Base-by-base conservation (phyloP, 2,888 invertebrate species). In the Cephus rjabovi region DNA sequence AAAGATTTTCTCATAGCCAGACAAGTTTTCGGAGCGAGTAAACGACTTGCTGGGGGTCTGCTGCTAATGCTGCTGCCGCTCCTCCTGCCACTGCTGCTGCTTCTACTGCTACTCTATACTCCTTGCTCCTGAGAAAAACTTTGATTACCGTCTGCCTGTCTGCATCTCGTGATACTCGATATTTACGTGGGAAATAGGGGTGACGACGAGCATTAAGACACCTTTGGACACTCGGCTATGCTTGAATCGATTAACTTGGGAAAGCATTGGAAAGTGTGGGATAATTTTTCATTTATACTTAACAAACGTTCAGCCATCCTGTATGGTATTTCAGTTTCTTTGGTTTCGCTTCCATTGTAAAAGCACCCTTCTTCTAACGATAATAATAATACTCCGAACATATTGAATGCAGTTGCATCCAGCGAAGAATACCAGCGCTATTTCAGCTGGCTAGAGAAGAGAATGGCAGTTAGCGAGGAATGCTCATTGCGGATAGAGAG, bases 141-240 rank as follows among this genome's bases (percentile, higher is more conserved):
- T 79, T 76, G 76, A 75, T 75, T 79, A 81, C 78, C 79, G 81
- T 76, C 79, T 69, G 79, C 69, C 76, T 76, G 79, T 77, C 77
- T 77, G 69, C 76, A 35, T 79, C 73, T 34, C 74, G 73, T 84
- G 84, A 83, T 83, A 85, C 88, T 82, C 86, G 86, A 90, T 90
- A 90, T 90, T 90, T 90, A 91, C 91, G 91, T 91, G 91, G 91
- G 91, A 91, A 91, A 90, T 88, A 84, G 82, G 83, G 73, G 79
- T 79, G 80, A 82, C 81, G 81, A 81, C 82, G 81, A 75, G 9
- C 31, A 35, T n/a, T 35, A 30, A 33, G 34, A 71, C 40, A 73
- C 35, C 15, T 70, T n/a, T 70, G 30, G 23, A 56, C 56, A 56
- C 56, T 56, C 9, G 23, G 9, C 56, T 23, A 23, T 2, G 56